These are phyloP conservation scores for Parthenolecanium corni DNA, from an alignment of 2,888 invertebrate genomes.

Conservation along the genomic window DNA sequence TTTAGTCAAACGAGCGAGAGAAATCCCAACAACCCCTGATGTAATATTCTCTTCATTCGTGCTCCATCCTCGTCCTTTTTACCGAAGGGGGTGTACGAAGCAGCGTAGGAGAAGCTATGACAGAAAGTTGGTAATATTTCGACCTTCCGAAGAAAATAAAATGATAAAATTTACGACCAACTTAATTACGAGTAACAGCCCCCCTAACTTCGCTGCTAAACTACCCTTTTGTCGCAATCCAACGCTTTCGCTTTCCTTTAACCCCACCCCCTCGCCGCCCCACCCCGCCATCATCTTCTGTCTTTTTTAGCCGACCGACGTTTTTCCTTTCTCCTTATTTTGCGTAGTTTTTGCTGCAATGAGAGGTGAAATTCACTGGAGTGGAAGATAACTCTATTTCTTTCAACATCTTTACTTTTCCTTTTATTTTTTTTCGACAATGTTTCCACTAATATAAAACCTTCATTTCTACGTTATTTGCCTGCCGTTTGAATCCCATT, in stretches of 20 bases:
- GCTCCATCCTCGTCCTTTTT: too few species aligned
- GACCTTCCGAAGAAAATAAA: slow-evolving; percentile 19
- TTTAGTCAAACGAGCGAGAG: not conserved
- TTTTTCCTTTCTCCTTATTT: not conserved
- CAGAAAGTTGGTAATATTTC: slow-evolving; percentile 14
- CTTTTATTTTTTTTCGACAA: slow-evolving; percentile 14
- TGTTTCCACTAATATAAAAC: slow-evolving; percentile 26
- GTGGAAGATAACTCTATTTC: slow-evolving; percentile 26
- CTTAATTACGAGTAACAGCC: slow-evolving; percentile 27
- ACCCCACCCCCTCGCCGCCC: not conserved
- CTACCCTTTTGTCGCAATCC: slow-evolving; percentile 27
- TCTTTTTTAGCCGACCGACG: not conserved
- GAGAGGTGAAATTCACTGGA: slow-evolving; percentile 21
- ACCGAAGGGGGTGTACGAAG: not conserved
- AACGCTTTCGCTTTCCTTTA: slow-evolving; percentile 15
- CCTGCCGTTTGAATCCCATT: slow-evolving; percentile 22
- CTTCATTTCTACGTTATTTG: slow-evolving; percentile 24
- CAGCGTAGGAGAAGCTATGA: not conserved
- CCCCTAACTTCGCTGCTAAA: slow-evolving; percentile 22
- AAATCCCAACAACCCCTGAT: slow-evolving; percentile 17
- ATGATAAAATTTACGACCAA: slow-evolving; percentile 28
- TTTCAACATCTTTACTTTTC: slow-evolving; percentile 26
- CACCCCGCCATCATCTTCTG: not conserved
- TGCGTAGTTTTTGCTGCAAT: too few species aligned
- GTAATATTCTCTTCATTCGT: slow-evolving; percentile 3